Percentiles rank a stretch among this genome's conserved stretches.
Evolutionary conservation across 2,888 invertebrate genomes (phyloP).

Genomic region (Chalcosyrphus nemorum): DNA sequence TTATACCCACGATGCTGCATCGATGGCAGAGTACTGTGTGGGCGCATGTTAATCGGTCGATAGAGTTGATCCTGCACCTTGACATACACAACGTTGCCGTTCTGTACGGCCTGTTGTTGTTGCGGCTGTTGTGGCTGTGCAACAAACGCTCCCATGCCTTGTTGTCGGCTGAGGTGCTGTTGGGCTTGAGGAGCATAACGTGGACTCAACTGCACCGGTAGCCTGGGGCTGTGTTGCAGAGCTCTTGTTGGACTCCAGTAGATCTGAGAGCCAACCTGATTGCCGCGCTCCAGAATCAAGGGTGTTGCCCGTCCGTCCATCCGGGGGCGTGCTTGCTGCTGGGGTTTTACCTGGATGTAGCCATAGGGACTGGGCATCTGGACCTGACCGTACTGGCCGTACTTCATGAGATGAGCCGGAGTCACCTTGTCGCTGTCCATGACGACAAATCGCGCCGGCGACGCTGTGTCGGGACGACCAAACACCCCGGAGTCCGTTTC

Average conservation of each 20-base stretch:
- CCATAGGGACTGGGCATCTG: conserved; percentile 75
- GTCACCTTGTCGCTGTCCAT: conserved; percentile 79
- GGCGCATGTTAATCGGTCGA: conserved; percentile 67
- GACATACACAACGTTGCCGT: conserved; percentile 58
- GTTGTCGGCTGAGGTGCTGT: conserved; percentile 74
- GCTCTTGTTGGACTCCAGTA: conserved; percentile 79
- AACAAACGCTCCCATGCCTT: conserved; percentile 8
- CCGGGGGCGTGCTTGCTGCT: conserved; percentile 64
- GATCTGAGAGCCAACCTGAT: conserved; percentile 79
- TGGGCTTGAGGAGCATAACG: conserved; percentile 74
- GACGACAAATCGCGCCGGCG: conserved; percentile 77
- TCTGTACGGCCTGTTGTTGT: conserved; percentile 65
- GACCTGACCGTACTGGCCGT: conserved; percentile 74
- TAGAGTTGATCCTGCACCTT: conserved; percentile 71
- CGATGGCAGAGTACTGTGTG: conserved; percentile 59
- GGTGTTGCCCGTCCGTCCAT: conserved; percentile 79
- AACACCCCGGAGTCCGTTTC: conserved; percentile 75
- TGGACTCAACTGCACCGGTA: conserved; percentile 75
- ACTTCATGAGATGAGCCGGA: conserved; percentile 78
- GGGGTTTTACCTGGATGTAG: conserved; percentile 75
- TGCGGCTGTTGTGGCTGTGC: conserved; percentile 50
- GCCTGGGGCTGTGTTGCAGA: conserved; percentile 75
- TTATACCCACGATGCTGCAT: conserved; percentile 47
- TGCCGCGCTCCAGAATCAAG: conserved; percentile 78
- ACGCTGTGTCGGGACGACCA: conserved; percentile 74